phyloP scores from a whole-genome alignment of 1,140 invertebrate genomes.

The Drosophila pachea region DNA sequence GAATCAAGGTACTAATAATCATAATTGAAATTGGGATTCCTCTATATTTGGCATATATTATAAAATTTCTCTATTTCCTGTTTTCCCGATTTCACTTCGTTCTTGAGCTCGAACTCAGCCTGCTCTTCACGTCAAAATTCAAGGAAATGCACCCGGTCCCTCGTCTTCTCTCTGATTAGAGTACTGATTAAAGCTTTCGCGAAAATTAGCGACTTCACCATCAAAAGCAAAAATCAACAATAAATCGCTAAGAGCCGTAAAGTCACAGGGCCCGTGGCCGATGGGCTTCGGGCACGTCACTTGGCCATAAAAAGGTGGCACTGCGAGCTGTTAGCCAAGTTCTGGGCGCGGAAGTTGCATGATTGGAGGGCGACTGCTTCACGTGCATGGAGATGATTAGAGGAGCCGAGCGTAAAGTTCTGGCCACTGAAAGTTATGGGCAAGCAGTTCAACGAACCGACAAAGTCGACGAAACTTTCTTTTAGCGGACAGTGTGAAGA shows the following conservation, averaged over 20 bases:
- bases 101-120: neutral
- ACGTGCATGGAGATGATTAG: conserved; percentile 33
- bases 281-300: conserved; percentile 31
- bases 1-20: too few species aligned
- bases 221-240: conserved; percentile 25
- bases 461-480: conserved; percentile 52
- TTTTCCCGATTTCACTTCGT: neutral
- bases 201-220: conserved; percentile 29
- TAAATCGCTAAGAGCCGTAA: conserved; percentile 5
- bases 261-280: neutral
- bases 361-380: conserved; percentile 4
- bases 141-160: neutral
- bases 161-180: neutral
- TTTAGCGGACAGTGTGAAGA: conserved; percentile 18
- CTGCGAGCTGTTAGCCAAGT: too few species aligned
- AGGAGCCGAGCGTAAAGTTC: conserved; percentile 32
- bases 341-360: conserved; percentile 3
- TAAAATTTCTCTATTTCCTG: too few species aligned
- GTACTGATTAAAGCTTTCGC: conserved; percentile 1
- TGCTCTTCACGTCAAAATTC: conserved; percentile 1
- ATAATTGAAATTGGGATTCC: too few species aligned
- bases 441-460: conserved; percentile 60
- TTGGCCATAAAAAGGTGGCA: conserved; percentile 12
- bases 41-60: too few species aligned
- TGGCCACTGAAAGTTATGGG: conserved; percentile 5